Evolutionary conservation across 2,888 invertebrate genomes (phyloP).

Genomic region (Exocentrus adspersus): DNA sequence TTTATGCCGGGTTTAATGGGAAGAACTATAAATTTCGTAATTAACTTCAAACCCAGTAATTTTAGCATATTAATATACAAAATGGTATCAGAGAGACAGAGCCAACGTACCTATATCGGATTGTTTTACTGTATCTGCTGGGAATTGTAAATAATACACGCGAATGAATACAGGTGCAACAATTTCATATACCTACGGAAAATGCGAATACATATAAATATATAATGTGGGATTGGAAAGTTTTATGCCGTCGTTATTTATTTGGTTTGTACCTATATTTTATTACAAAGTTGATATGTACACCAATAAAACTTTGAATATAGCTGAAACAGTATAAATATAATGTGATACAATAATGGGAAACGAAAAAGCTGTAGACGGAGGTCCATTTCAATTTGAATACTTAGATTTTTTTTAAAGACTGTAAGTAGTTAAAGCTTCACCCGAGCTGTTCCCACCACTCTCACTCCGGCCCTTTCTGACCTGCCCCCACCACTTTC

Average conservation of each 20-base stretch:
- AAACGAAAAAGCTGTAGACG: too few relatives aligned
- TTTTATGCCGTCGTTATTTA: not conserved
- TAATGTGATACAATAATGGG: too few relatives aligned
- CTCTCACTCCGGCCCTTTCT: too few relatives aligned
- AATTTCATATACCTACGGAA: slow-evolving; percentile 17
- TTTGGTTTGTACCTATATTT: slow-evolving; percentile 1
- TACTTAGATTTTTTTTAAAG: too few relatives aligned
- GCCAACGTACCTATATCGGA: slow-evolving; percentile 30
- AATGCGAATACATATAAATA: slow-evolving; percentile 11
- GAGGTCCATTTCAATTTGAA: too few relatives aligned
- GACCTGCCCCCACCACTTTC: too few relatives aligned
- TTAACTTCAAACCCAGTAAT: slow-evolving; percentile 28
- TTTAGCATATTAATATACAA: slow-evolving; percentile 34
- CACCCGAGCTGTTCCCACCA: too few relatives aligned
- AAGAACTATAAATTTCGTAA: slow-evolving; percentile 31
- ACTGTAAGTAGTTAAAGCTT: too few relatives aligned
- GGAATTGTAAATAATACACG: slow-evolving; percentile 20
- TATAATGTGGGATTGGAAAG: not conserved
- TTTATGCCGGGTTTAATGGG: slow-evolving; percentile 27
- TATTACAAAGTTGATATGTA: not conserved
- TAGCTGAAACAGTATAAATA: not conserved
- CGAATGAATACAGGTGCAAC: slow-evolving; percentile 16
- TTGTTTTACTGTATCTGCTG: slow-evolving; percentile 24
- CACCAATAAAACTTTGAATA: not conserved
- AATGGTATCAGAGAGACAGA: slow-evolving; percentile 32